Percentiles rank a stretch among this genome's conserved stretches.
phyloP scores from a whole-genome alignment of 2,888 invertebrate genomes.

The Xanthia togata region DNA sequence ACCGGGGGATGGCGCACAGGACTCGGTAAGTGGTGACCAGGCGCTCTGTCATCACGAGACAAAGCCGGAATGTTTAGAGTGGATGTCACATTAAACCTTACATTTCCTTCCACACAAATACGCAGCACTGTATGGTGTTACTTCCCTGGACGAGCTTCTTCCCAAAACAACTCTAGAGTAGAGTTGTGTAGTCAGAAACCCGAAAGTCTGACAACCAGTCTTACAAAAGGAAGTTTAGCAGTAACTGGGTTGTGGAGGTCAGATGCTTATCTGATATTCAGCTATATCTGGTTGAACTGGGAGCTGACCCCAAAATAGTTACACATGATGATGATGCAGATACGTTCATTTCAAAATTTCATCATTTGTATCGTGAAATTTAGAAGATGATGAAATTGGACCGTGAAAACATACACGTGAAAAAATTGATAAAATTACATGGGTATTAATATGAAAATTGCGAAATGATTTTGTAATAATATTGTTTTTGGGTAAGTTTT shows the following conservation, averaged over 20 bases:
- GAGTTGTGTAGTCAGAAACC: background rate
- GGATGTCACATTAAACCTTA: too few relatives aligned
- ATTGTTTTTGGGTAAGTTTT: background rate
- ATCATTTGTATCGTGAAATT: background rate
- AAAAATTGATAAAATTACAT: background rate
- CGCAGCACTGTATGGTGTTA: too few relatives aligned
- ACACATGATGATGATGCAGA: background rate
- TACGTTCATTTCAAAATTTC: background rate
- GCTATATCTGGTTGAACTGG: background rate
- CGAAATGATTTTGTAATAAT: background rate
- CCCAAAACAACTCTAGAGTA: too few relatives aligned
- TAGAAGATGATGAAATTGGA: slow-evolving; percentile 23
- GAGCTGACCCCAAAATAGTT: background rate
- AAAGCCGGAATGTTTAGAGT: too few relatives aligned
- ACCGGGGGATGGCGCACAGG: too few relatives aligned
- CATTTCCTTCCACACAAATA: too few relatives aligned
- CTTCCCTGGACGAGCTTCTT: too few relatives aligned
- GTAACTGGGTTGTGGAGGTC: background rate
- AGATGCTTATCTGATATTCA: background rate
- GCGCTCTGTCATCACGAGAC: too few relatives aligned
- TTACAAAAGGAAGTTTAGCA: background rate
- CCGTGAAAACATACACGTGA: background rate
- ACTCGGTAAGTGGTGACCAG: too few relatives aligned
- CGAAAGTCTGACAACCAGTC: background rate
- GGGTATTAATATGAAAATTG: background rate